Evolutionary conservation across 1,140 invertebrate species (phyloP), one percentile per base, ranked within the genome.

Genomic region (Bombus balteatus): DNA sequence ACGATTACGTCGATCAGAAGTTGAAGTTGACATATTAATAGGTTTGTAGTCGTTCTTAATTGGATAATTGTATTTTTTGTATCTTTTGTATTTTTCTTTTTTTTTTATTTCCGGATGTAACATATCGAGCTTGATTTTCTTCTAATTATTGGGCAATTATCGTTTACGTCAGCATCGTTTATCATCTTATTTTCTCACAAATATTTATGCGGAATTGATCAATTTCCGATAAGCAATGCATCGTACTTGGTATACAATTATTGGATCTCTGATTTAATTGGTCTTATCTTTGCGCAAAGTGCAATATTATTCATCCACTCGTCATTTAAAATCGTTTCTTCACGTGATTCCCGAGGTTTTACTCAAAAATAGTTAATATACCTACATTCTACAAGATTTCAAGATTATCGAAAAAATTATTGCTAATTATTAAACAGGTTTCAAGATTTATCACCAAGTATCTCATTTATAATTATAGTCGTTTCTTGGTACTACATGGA

Each of bases 151-250:
- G 22, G 32, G 9, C 12, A 34, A 75, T 75, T 53, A 28, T 75
- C n/a, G 9, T 53, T 75, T 75, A 34, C 73, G 43, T 75, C 73
- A 75, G 43, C 43, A 53, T 25, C n/a, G 9, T 75, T 53, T 34
- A 53, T 53, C 43, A 53, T 34, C n/a, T 3, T 18, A 34, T 34
- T 34, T 74, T 25, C 10, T 74, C 32, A 32, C 28, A 18, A 43
- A 43, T 73, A 32, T 73, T n/a, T 43, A n/a, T 32, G 15, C 73
- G 3, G 72, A 32, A 25, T 47, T 12, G 72, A 47, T 74, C n/a
- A 22, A 53, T 53, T 3, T 43, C 12, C 32, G 32, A 53, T 34
- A 10, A 32, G 9, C 41, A 47, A 22, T n/a, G 70, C 1, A 41
- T 53, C 6, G 47, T 53, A 8, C 47, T 53, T 53, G 47, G 47